Percentiles rank a stretch among this genome's conserved stretches.
phyloP scores from a whole-genome alignment of 2,888 invertebrate species.

The Alsophila aescularia region DNA sequence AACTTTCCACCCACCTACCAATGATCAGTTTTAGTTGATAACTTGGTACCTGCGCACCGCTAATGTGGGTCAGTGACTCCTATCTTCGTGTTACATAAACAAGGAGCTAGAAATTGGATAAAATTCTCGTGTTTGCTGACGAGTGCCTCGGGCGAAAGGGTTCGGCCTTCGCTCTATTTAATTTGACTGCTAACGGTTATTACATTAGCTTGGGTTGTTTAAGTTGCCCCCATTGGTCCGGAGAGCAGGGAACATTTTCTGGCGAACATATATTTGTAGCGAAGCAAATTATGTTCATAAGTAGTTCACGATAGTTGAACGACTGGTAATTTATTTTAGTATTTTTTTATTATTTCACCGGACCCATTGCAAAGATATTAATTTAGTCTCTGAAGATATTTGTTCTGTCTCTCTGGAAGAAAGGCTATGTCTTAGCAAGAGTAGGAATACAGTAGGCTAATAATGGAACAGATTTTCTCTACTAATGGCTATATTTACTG shows the following conservation, averaged over 20 bases:
- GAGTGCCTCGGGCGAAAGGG: constrained; percentile 43
- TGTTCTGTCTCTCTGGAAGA: too few relatives aligned
- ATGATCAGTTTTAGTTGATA: constrained; percentile 6
- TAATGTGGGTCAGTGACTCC: constrained; percentile 32
- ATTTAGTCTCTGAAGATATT: too few relatives aligned
- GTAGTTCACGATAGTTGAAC: constrained; percentile 1
- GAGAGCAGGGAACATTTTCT: constrained; percentile 18
- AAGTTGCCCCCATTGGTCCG: constrained; percentile 40
- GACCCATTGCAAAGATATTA: background rate
- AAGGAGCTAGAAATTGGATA: constrained; percentile 53
- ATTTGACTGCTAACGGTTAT: constrained; percentile 53
- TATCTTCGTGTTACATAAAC: constrained; percentile 36
- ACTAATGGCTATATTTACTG: too few relatives aligned
- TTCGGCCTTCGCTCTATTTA: constrained; percentile 48
- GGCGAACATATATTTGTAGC: constrained; percentile 40
- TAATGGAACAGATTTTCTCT: too few relatives aligned
- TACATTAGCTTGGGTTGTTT: constrained; percentile 54
- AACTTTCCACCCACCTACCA: constrained; percentile 6
- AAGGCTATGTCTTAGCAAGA: too few relatives aligned
- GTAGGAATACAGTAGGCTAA: too few relatives aligned
- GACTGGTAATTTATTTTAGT: background rate
- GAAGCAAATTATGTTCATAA: constrained; percentile 30
- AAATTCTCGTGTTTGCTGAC: constrained; percentile 54
- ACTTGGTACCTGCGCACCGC: constrained; percentile 15
- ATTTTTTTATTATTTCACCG: background rate